These are phyloP conservation scores for Thyatira batis DNA, from an alignment of 2,888 invertebrate genomes.

Conservation along the genomic window DNA sequence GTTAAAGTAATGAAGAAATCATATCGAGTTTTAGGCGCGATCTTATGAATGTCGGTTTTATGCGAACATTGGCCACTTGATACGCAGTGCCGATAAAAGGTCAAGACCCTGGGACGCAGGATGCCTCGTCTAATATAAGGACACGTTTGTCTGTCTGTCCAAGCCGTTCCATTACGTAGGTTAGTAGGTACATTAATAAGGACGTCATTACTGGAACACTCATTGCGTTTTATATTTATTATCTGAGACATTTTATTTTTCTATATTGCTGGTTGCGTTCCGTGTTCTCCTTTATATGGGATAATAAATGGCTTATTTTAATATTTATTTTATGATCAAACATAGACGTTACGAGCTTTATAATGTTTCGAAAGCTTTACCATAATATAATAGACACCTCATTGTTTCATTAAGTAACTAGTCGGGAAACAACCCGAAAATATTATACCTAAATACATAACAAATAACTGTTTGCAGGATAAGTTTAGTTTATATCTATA, in stretches of 20 bases:
- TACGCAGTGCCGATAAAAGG: constrained; percentile 63
- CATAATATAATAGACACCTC: too few relatives aligned
- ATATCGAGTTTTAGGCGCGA: not conserved
- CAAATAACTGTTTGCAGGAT: too few relatives aligned
- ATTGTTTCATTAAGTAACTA: too few relatives aligned
- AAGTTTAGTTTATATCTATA: too few relatives aligned
- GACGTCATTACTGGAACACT: constrained; percentile 9
- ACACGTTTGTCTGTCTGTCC: constrained; percentile 50
- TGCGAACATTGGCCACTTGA: constrained; percentile 53
- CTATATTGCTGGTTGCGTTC: not conserved
- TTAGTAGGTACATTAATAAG: constrained; percentile 25
- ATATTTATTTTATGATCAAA: not conserved
- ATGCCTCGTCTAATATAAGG: constrained; percentile 60
- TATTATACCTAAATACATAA: too few relatives aligned
- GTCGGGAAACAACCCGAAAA: too few relatives aligned
- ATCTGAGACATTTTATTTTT: constrained; percentile 3
- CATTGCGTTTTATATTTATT: constrained; percentile 23
- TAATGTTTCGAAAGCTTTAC: too few relatives aligned
- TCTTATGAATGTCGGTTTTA: constrained; percentile 49
- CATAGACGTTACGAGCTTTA: too few relatives aligned
- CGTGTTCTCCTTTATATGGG: not conserved
- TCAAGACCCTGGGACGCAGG: constrained; percentile 61
- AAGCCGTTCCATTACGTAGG: constrained; percentile 22
- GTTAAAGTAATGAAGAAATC: not conserved
- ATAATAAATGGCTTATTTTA: not conserved